Percentiles rank a stretch among this genome's conserved stretches.
These are phyloP conservation scores for Lycocorax pyrrhopterus DNA, from an alignment of 2,113 vertebrate genomes.

Conservation along the genomic window DNA sequence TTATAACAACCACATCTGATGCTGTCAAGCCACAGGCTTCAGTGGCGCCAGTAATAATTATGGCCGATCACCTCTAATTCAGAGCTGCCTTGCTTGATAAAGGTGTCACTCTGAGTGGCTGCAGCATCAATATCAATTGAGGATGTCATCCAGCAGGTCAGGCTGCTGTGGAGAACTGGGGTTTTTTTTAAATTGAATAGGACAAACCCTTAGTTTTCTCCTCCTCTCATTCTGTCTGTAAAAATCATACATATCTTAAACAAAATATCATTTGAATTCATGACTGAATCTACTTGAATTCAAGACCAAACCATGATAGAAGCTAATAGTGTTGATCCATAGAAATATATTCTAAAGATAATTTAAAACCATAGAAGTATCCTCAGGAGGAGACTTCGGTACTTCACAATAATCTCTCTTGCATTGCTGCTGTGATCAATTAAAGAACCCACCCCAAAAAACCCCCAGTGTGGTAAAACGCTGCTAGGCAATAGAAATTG, in stretches of 20 bases:
- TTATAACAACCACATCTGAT: slow-evolving; percentile 76
- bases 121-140: slow-evolving; percentile 64
- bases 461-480: neutral
- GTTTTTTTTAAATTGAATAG: neutral
- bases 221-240: neutral
- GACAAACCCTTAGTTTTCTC: neutral
- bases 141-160: slow-evolving; percentile 57
- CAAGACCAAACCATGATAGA: neutral
- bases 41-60: slow-evolving; percentile 83
- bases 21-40: slow-evolving; percentile 74
- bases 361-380: neutral
- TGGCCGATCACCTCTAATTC: slow-evolving; percentile 81
- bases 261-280: neutral
- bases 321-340: neutral
- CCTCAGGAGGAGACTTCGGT: neutral
- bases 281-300: neutral
- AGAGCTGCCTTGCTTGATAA: slow-evolving; percentile 74
- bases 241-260: neutral
- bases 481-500: neutral
- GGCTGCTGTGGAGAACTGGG: neutral
- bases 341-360: neutral
- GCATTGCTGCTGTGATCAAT: neutral
- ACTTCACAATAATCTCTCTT: neutral
- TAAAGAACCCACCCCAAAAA: neutral
- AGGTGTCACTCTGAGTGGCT: slow-evolving; percentile 72